Conservation (phyloP, 53 echinoderm and acorn worm species). For the Temnopleurus reevesii region DNA sequence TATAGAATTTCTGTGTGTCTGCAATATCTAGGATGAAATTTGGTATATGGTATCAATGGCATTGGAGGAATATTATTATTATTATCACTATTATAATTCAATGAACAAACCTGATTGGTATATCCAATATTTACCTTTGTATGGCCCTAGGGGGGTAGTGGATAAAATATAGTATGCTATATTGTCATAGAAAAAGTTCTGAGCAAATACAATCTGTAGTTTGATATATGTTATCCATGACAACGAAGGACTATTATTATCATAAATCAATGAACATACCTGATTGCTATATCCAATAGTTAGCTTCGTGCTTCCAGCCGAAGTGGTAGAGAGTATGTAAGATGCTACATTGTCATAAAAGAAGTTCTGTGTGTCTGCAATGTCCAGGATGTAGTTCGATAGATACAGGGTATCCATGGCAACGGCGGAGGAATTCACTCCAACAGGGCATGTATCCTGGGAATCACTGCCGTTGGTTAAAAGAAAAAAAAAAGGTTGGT, state of each 20-base stretch:
- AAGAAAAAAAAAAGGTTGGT: no score
- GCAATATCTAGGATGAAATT: no score
- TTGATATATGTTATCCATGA: conserved; percentile 60
- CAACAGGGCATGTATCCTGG: conserved; percentile 37
- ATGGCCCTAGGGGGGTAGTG: conserved; percentile 1
- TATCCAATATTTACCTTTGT: conserved; percentile 69
- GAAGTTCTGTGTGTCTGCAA: conserved; percentile 59
- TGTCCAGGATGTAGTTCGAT: conserved; percentile 75
- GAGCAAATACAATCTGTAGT: conserved; percentile 53
- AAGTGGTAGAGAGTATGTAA: conserved; percentile 65
- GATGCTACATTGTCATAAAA: conserved; percentile 86
- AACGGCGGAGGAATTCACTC: conserved; percentile 26
- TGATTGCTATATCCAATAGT: conserved; percentile 87
- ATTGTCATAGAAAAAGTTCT: conserved; percentile 74
- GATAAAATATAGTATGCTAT: conserved; percentile 80
- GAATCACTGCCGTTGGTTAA: no score
- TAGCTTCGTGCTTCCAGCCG: neutral
- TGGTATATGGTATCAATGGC: no score
- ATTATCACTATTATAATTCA: no score
- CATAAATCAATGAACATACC: no score
- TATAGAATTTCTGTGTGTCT: no score
- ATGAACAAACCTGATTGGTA: conserved; percentile 79
- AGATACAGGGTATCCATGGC: conserved; percentile 62
- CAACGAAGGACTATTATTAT: no score
- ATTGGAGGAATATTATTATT: no score